Evolutionary conservation across 2,888 invertebrate species (phyloP), one percentile per base, ranked within the genome.

Genomic region (Drosophila austrosaltans): DNA sequence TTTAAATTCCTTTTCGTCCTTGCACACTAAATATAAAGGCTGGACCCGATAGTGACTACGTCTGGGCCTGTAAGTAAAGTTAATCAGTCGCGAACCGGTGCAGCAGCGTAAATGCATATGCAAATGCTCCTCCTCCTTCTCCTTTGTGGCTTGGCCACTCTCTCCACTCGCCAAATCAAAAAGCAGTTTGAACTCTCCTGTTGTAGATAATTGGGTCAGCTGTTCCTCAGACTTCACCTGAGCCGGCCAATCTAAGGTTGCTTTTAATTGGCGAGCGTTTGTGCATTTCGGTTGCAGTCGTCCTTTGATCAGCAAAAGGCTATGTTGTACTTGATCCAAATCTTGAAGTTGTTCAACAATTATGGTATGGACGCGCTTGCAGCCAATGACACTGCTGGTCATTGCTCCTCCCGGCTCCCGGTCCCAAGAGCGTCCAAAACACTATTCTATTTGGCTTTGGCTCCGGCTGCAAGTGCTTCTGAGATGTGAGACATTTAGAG

Each of bases 11-110:
- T 39, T 28, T 36, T 22, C 97, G 92, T 96, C 95, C 80, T 95
- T 93, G 91, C 97, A 97, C 82, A 97, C 94, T 63, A 98, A 95
- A 90, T 97, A 97, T 20, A 98, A 94, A 20, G 98, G 97, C 66
- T 92, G 91, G n/a, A 92, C 70, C 3, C 80, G 76, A 70, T 87
- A 90, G 5, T 44, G 59, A 48, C 76, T 82, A 28, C 69, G 65
- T 1, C 77, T 68, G 3, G 63, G 63, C 44, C 72, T 53, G 62
- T 89, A 90, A 3, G 32, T 54, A 42, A 91, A 73, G 1, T 63
- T 66, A n/a, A 89, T 62, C 42, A 44, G 25, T 1, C 80, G 72
- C 2, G 73, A 68, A 40, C 62, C 72, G 60, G 61, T 81, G 78
- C 91, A 91, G 69, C 82, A 84, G 36, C 71, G 72, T 12, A 85